phyloP scores from a whole-genome alignment of 2,888 invertebrate species.

The Plagodis pulveraria region DNA sequence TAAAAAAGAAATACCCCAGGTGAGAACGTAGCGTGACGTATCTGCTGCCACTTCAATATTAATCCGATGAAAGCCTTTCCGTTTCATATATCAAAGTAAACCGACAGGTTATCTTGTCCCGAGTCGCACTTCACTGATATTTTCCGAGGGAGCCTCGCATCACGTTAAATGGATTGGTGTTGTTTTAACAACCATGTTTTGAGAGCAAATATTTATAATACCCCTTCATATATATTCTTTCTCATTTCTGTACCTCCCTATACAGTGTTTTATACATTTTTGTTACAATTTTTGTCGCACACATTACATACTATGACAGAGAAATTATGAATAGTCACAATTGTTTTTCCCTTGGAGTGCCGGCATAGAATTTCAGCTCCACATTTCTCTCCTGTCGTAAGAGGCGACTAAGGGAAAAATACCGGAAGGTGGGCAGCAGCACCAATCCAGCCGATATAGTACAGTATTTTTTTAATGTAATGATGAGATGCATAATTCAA shows the following conservation, averaged over 20 bases:
- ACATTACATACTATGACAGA: too few relatives aligned
- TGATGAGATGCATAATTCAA: too few relatives aligned
- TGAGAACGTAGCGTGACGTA: slow-evolving; percentile 9
- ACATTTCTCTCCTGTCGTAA: too few relatives aligned
- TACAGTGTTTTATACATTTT: too few relatives aligned
- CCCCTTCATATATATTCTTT: not conserved
- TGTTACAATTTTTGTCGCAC: too few relatives aligned
- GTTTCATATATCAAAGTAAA: slow-evolving; percentile 42
- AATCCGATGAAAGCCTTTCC: slow-evolving; percentile 40
- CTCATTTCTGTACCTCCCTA: not conserved
- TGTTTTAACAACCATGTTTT: slow-evolving; percentile 21
- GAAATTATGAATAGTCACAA: too few relatives aligned
- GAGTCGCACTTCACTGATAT: slow-evolving; percentile 31
- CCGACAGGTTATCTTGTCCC: slow-evolving; percentile 30
- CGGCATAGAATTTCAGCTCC: too few relatives aligned
- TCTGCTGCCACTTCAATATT: slow-evolving; percentile 33
- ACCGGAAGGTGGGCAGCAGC: too few relatives aligned
- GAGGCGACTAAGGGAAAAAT: too few relatives aligned
- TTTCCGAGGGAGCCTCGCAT: slow-evolving; percentile 15
- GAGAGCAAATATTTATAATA: slow-evolving; percentile 1
- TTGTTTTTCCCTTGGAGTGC: too few relatives aligned
- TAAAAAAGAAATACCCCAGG: not conserved
- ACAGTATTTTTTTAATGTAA: too few relatives aligned
- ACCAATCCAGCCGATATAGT: too few relatives aligned
- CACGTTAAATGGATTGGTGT: slow-evolving; percentile 21